Base-by-base conservation (phyloP, 2,888 invertebrate species). In the Thera obeliscata region DNA sequence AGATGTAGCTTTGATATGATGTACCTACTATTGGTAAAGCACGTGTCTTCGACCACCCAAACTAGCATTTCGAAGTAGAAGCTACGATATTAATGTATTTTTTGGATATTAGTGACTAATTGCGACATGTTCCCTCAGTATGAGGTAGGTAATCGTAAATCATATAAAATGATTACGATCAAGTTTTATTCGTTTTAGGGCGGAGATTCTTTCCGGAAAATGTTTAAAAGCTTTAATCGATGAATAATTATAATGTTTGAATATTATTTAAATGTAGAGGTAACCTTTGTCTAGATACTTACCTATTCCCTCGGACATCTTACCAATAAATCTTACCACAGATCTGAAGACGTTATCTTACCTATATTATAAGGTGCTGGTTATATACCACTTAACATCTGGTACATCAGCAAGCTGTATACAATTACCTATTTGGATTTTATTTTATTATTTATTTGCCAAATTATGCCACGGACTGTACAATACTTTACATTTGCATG, bases 1-100 rank as follows among this genome's bases (percentile, higher is more conserved):
- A 81, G 79, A 76, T 81, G 83, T 80, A 82, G 83, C 85, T 84
- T 82, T 79, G 77, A 81, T 86, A 65, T 83, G 84, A 80, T 81
- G 81, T 82, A 81, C 81, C 80, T 82, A 81, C 81, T 80, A 78
- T 76, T 80, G 74, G 71, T 69, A 72, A 73, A 61, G 71, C 74
- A 69, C 75, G 74, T 71, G 72, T 63, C 71, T 64, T 59, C 12
- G 75, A 75, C 75, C 75, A 75, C 75, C 75, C 74, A 75, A 71
- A 70, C 60, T 62, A 69, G 48, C 50, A 41, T 64, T 50, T 60
- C 49, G n/a, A 59, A 59, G 54, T 55, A 61, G 66, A 66, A 71
- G 66, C 71, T 63, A 48, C 63, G 43, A 35, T 61, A 63, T 69
- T 69, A 63, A 66, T 69, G 63, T 69, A 55, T 55, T 62, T 69